Evolutionary conservation across 2,797 vertebrate species (phyloP).

Genomic region (Eupleurogrammus muticus): DNA sequence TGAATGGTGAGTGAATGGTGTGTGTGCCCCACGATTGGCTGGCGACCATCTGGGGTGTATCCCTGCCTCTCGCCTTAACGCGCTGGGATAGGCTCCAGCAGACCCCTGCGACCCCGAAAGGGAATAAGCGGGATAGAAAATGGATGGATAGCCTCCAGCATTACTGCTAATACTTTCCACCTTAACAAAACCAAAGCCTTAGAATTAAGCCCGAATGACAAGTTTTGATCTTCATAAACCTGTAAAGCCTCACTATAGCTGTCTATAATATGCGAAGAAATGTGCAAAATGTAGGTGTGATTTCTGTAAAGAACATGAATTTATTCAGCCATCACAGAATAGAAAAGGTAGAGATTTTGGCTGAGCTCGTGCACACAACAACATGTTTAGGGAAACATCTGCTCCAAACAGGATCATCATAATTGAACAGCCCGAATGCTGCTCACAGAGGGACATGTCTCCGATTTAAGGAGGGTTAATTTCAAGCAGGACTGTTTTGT

Average conservation of each 20-base stretch:
- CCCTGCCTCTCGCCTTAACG: no score
- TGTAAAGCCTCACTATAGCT: background rate
- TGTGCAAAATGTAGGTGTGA: background rate
- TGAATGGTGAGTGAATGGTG: no score
- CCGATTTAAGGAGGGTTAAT: conserved; percentile 64
- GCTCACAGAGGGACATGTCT: conserved; percentile 48
- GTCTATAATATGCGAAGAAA: background rate
- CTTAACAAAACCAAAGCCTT: conserved; percentile 44
- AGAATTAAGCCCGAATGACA: conserved; percentile 54
- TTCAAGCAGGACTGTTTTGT: conserved; percentile 73
- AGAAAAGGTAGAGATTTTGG: background rate
- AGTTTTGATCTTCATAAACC: conserved; percentile 4
- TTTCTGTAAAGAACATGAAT: conserved; percentile 6
- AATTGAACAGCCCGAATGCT: conserved; percentile 50
- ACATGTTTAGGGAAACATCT: conserved; percentile 33
- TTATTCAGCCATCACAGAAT: background rate
- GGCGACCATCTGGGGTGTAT: no score
- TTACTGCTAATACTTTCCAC: no score
- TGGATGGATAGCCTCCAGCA: no score
- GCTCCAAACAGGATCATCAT: conserved; percentile 52
- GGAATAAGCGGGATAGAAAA: no score
- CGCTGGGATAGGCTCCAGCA: no score
- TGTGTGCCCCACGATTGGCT: no score
- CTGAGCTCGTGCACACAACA: background rate
- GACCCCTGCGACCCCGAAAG: no score